Base-by-base conservation (phyloP, 2,888 invertebrate genomes). In the Dolichomitus sp. region DNA sequence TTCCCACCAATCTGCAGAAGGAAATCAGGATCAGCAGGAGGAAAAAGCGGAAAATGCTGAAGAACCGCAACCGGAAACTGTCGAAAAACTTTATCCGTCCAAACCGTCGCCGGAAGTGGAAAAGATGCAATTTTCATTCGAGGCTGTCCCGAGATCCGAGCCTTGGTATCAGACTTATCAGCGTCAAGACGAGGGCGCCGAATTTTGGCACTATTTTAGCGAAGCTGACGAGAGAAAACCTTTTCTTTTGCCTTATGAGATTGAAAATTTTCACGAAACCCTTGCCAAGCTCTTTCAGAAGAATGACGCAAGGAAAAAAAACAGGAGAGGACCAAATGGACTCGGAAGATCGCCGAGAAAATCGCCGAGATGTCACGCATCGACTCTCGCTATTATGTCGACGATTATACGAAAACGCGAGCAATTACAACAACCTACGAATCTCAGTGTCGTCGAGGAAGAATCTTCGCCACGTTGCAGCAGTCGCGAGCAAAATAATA, bases 351-450 rank as follows among this genome's bases (percentile, higher is more conserved):
- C 96, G 82, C 97, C 98, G 0, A 94, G 98, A 52, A 98, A 98
- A 91, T 98, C 97, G 0, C 98, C 98, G 0, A 94, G 98, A 27
- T 98, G 98, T 91, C 98, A 98, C 91, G 98, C 98, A 0, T 98
- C 98, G 0, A 98, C 98, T 0, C 93, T 98, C 80, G 98, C 98
- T 0, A 97, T 98, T 78, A 95, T 98, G 93, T 93, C 93, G 3
- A 93, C 93, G 19, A 93, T 93, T n/a, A 92, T 93, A 14, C 87
- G 92, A 7, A 92, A 92, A 68, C 86, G 90, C n/a, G 93, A 93
- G 40, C 92, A 92, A 52, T 90, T 89, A 14, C 90, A 90, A 37
- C 88, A 87, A 50, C 82, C 65, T 5, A 72, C 84, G 27, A 87
- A 76, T 75, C 61, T 88, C 17, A 85, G 73, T 61, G 70, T 86